These are phyloP conservation scores for Phasianus colchicus DNA, from an alignment of 2,113 vertebrate species.

Conservation along the genomic window DNA sequence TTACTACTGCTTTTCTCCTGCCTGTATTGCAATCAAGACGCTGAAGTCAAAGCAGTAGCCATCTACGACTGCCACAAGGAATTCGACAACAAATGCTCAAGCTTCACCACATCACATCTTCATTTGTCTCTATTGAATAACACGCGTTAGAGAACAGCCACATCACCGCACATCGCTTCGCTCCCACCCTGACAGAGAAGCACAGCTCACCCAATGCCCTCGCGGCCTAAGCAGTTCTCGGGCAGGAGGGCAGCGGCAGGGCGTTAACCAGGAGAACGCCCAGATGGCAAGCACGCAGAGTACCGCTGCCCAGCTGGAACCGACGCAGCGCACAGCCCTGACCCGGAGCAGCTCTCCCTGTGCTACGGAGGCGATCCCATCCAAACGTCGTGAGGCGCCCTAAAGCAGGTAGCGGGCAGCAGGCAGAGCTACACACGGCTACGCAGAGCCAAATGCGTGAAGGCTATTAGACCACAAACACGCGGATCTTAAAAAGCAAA, in stretches of 20 bases:
- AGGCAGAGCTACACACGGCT: background rate
- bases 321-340: fast-evolving
- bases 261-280: background rate
- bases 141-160: background rate
- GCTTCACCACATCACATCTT: background rate
- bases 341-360: fast-evolving
- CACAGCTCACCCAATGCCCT: background rate
- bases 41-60: background rate
- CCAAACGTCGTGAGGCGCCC: fast-evolving
- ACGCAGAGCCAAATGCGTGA: too few species aligned
- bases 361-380: too few species aligned
- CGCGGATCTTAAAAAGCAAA: background rate
- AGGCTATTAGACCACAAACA: too few species aligned
- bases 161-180: background rate
- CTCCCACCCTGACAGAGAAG: background rate
- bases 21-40: background rate
- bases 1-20: background rate
- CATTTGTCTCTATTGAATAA: fast-evolving
- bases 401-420: fast-evolving
- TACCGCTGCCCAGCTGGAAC: background rate
- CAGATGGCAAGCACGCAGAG: fast-evolving
- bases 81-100: background rate
- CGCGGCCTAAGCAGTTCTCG: background rate
- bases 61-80: background rate
- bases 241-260: background rate